A percentile compares a stretch with the other conserved stretches of the same genome.
Evolutionary conservation across 2,888 invertebrate species (phyloP).

Genomic region (Neoitamus cyanurus): DNA sequence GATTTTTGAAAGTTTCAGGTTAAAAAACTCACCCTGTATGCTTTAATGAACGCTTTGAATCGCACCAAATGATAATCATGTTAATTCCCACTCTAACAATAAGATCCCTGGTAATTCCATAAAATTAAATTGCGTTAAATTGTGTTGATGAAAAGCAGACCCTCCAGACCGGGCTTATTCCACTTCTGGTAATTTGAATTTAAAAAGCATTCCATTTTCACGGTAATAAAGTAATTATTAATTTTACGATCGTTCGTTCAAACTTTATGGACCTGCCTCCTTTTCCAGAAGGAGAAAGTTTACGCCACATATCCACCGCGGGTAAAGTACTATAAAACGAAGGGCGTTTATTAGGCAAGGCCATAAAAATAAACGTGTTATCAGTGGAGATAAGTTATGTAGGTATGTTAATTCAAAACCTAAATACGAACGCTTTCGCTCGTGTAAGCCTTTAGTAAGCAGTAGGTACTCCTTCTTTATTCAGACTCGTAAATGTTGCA

Average conservation of each 20-base stretch:
- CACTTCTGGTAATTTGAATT: neutral
- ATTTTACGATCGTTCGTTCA: neutral
- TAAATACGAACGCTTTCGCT: neutral
- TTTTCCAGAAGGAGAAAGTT: constrained; percentile 6
- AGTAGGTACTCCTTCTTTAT: neutral
- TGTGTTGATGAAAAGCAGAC: neutral
- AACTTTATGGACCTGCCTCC: neutral
- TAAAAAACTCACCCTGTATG: too few species aligned
- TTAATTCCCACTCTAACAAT: too few species aligned
- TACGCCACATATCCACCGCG: neutral
- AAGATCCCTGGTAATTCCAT: neutral
- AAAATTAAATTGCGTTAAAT: too few species aligned
- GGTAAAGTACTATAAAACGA: neutral
- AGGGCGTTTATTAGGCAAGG: neutral
- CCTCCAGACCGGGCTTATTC: neutral
- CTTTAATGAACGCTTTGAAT: too few species aligned
- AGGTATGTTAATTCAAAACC: neutral
- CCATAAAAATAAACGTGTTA: neutral
- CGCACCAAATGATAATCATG: too few species aligned
- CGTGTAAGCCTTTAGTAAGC: neutral
- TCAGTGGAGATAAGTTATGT: neutral
- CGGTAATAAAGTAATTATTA: constrained; percentile 12
- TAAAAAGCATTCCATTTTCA: neutral
- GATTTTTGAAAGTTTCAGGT: too few species aligned
- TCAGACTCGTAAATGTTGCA: neutral